A percentile compares a stretch with the other conserved stretches of the same genome.
Conservation (phyloP, 2,888 invertebrate genomes). For the Trichopria drosophilae region DNA sequence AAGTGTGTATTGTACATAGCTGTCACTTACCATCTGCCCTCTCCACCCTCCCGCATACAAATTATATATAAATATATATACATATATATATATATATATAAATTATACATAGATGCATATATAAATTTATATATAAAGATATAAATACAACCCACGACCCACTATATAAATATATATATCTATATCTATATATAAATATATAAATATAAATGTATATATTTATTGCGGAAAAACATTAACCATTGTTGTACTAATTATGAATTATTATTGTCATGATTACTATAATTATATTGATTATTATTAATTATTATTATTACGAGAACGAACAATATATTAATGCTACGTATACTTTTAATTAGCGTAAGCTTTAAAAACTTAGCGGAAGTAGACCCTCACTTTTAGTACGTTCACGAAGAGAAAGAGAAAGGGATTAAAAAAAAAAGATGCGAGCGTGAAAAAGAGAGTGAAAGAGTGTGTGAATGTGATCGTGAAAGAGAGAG, state of each 20-base stretch:
- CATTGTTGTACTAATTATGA: conserved; percentile 55
- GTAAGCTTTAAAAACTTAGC: conserved; percentile 48
- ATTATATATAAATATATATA: conserved; percentile 35
- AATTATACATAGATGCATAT: conserved; percentile 23
- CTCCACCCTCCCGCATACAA: conserved; percentile 46
- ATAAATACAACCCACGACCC: conserved; percentile 33
- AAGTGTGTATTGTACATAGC: conserved; percentile 58
- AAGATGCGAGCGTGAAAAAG: conserved; percentile 11
- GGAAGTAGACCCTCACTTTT: conserved; percentile 56
- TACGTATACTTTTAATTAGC: conserved; percentile 53
- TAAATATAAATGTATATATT: conserved; percentile 37
- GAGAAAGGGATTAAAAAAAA: conserved; percentile 18
- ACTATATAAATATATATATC: conserved; percentile 24
- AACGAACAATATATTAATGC: conserved; percentile 47
- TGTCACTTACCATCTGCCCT: conserved; percentile 54
- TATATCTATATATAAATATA: conserved; percentile 38
- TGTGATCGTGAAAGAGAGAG: conserved; percentile 17
- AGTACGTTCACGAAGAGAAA: conserved; percentile 42
- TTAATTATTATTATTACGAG: conserved; percentile 39
- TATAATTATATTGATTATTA: conserved; percentile 34
- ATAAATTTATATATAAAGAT: conserved; percentile 37
- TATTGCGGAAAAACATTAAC: conserved; percentile 48
- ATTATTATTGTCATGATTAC: conserved; percentile 42
- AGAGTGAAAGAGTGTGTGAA: conserved; percentile 2
- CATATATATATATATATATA: conserved; percentile 1